Evolutionary conservation across 1,140 invertebrate genomes (phyloP).

Genomic region (Drosophila tani): DNA sequence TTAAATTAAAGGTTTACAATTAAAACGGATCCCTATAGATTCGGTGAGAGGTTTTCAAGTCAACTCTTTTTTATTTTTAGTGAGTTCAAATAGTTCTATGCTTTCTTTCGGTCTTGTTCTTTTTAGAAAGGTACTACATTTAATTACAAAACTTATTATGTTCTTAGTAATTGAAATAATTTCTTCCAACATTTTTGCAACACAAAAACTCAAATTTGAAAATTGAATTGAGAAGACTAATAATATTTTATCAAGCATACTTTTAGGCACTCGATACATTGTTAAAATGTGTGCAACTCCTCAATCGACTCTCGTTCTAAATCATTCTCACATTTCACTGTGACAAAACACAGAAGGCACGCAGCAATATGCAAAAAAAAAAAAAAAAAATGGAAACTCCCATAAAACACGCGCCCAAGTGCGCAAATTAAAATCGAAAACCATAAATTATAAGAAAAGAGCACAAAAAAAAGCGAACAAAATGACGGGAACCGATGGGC

Average conservation of each 20-base stretch:
- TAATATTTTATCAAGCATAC: not conserved
- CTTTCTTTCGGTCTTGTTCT: no score
- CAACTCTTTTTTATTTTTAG: no score
- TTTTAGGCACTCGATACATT: not conserved
- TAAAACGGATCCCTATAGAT: no score
- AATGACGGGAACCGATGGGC: constrained; percentile 2
- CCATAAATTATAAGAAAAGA: constrained; percentile 67
- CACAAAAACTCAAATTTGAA: no score
- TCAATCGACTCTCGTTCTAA: constrained; percentile 35
- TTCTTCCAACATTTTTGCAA: not conserved
- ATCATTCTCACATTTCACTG: constrained; percentile 53
- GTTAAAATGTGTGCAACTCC: not conserved
- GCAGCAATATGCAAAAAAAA: constrained; percentile 55
- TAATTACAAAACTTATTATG: no score
- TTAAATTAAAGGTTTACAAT: not conserved
- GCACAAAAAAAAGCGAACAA: not conserved
- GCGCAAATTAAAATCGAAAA: constrained; percentile 77
- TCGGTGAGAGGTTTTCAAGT: not conserved
- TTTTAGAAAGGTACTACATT: no score
- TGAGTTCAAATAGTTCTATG: no score
- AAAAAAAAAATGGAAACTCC: constrained; percentile 22
- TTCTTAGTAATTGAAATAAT: not conserved
- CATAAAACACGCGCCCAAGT: constrained; percentile 71
- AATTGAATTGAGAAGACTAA: no score
- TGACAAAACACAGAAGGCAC: constrained; percentile 55